Conservation (phyloP, 1,140 invertebrate species). For the Spodoptera frugiperda region DNA sequence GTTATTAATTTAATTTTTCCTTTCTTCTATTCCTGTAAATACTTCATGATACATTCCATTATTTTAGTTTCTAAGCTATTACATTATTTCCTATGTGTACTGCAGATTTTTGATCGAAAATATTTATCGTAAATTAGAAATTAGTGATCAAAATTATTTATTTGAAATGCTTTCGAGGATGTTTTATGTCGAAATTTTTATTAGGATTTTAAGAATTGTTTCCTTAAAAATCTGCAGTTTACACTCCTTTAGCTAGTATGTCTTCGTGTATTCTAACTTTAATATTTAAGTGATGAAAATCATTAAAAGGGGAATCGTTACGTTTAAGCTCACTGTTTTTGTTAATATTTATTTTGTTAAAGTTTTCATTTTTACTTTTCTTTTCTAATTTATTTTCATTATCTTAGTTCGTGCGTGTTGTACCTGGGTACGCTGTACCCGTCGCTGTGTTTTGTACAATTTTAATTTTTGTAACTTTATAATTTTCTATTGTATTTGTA, state of each 20-base stretch:
- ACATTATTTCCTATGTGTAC: constrained; percentile 50
- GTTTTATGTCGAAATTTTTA: constrained; percentile 34
- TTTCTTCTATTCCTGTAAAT: constrained; percentile 58
- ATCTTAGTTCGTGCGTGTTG: constrained; percentile 76
- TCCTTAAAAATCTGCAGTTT: constrained; percentile 50
- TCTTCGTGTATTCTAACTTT: constrained; percentile 45
- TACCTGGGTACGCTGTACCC: constrained; percentile 71
- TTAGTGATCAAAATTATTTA: constrained; percentile 21
- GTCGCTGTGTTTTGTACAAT: constrained; percentile 59
- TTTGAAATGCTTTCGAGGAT: constrained; percentile 5
- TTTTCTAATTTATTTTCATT: constrained; percentile 72
- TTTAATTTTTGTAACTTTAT: constrained; percentile 56
- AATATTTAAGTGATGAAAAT: constrained; percentile 57
- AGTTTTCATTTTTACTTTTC: constrained; percentile 41
- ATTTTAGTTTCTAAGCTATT: constrained; percentile 56
- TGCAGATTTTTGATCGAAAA: constrained; percentile 32
- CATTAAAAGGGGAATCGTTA: constrained; percentile 81
- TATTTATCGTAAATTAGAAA: constrained; percentile 10
- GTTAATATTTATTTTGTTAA: constrained; percentile 82
- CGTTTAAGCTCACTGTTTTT: constrained; percentile 83
- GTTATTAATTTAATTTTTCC: constrained; percentile 58
- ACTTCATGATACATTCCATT: constrained; percentile 81
- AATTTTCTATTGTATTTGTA: constrained; percentile 50
- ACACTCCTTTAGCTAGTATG: constrained; percentile 10
- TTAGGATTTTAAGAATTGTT: constrained; percentile 33